These are phyloP conservation scores for Pyrgilauda ruficollis DNA, from an alignment of 2,113 vertebrate genomes.

Conservation along the genomic window DNA sequence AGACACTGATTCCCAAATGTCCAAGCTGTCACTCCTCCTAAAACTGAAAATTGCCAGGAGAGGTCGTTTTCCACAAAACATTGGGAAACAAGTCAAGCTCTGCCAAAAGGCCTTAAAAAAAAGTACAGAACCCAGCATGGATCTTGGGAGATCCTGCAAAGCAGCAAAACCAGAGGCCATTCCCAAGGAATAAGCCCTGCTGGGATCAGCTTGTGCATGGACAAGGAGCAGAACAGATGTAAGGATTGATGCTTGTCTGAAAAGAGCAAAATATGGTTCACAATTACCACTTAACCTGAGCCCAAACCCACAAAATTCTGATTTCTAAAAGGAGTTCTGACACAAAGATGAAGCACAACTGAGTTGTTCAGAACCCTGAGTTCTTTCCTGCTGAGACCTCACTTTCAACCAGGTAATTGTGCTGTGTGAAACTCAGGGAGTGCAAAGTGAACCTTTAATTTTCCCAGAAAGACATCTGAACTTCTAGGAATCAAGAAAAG, in stretches of 20 bases:
- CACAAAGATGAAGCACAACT: fast-evolving
- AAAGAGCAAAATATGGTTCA: neutral
- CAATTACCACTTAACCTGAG: neutral
- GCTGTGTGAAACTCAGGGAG: neutral
- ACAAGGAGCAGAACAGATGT: neutral
- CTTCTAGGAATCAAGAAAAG: neutral
- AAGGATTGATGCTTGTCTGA: neutral
- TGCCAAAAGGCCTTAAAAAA: neutral
- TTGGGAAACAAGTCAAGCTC: neutral
- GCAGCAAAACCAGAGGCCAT: neutral
- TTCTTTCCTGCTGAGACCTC: neutral
- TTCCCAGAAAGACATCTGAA: neutral
- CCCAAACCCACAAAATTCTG: neutral
- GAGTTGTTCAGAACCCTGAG: neutral
- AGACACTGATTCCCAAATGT: neutral
- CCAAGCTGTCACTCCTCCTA: neutral
- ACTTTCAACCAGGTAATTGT: neutral
- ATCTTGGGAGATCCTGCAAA: neutral
- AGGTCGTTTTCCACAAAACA: neutral
- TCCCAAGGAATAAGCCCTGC: neutral
- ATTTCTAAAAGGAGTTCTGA: neutral
- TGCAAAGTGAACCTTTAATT: neutral
- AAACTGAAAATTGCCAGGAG: neutral
- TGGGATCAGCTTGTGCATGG: neutral
- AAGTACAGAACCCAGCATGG: neutral